These are phyloP conservation scores for Archocentrus centrarchus DNA, from an alignment of 2,113 vertebrate species.

Conservation along the genomic window DNA sequence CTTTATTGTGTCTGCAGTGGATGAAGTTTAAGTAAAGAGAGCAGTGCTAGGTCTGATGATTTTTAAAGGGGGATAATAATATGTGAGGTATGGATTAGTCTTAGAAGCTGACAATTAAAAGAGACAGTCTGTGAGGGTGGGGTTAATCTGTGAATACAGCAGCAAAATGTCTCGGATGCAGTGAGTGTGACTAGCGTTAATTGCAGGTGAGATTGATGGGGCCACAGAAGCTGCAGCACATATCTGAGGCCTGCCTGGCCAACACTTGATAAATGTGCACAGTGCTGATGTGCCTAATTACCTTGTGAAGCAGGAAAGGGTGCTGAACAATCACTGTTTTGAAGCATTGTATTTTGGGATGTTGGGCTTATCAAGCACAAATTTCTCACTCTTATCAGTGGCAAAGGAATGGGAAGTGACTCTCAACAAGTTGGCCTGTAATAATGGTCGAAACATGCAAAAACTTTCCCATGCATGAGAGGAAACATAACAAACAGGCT, in stretches of 20 bases:
- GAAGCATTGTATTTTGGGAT: slow-evolving; percentile 65
- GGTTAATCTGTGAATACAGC: slow-evolving; percentile 16
- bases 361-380: slow-evolving; percentile 31
- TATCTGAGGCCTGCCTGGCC: not conserved
- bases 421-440: slow-evolving; percentile 18
- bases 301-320: slow-evolving; percentile 65
- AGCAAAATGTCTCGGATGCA: not conserved
- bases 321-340: slow-evolving; percentile 37
- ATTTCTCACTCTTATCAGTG: slow-evolving; percentile 49
- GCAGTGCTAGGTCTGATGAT: not conserved
- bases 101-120: not conserved
- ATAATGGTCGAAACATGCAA: slow-evolving; percentile 12
- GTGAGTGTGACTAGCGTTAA: slow-evolving; percentile 13
- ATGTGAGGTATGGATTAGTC: slow-evolving; percentile 15
- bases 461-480: slow-evolving; percentile 42
- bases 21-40: not conserved
- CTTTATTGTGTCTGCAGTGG: not conserved
- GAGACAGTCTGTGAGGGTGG: not conserved
- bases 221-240: slow-evolving; percentile 28
- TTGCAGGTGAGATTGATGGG: slow-evolving; percentile 16
- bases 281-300: slow-evolving; percentile 22
- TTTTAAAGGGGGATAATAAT: not conserved
- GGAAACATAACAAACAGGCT: slow-evolving; percentile 27
- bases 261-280: not conserved
- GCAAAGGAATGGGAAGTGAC: slow-evolving; percentile 61